Percentiles rank a stretch among this genome's conserved stretches.
phyloP scores from a whole-genome alignment of 1,140 invertebrate genomes.

The Atopsyche davidsoni region DNA sequence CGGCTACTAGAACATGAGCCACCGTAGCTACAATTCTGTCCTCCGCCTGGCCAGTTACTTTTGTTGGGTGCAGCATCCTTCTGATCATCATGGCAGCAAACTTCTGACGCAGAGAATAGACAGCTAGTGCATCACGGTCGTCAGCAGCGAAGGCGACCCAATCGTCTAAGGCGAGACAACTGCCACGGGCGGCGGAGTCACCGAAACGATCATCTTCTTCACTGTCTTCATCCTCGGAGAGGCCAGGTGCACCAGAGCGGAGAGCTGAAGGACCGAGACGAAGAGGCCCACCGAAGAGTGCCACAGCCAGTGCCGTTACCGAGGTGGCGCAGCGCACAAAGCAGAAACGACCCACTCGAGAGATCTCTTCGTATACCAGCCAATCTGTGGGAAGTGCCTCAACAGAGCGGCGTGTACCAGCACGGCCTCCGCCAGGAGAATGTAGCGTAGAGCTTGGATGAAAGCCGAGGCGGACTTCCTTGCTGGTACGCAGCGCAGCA shows the following conservation, averaged over 20 bases:
- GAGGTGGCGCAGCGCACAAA: constrained; percentile 70
- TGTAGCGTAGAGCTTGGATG: constrained; percentile 69
- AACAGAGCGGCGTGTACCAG: constrained; percentile 35
- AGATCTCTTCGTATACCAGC: constrained; percentile 81
- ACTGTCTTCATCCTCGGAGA: constrained; percentile 47
- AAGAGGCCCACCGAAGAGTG: constrained; percentile 67
- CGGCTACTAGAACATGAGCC: constrained; percentile 61
- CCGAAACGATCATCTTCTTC: constrained; percentile 52
- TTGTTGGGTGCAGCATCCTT: constrained; percentile 64
- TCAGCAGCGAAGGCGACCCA: constrained; percentile 74
- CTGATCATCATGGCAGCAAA: constrained; percentile 70
- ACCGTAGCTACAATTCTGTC: constrained; percentile 66
- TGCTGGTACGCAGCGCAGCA: constrained; percentile 47
- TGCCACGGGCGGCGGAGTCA: constrained; percentile 36
- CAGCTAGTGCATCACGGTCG: constrained; percentile 58
- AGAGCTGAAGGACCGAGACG: constrained; percentile 49
- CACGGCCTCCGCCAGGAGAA: constrained; percentile 34
- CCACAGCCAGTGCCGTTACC: constrained; percentile 73
- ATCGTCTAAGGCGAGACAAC: constrained; percentile 58
- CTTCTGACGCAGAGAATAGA: constrained; percentile 69
- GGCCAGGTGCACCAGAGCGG: constrained; percentile 40
- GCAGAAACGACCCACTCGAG: constrained; percentile 55
- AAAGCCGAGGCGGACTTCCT: constrained; percentile 67
- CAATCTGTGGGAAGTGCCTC: constrained; percentile 67
- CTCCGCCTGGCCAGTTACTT: constrained; percentile 59